A percentile compares a stretch with the other conserved stretches of the same genome.
These are phyloP conservation scores for Cheilosia soror DNA, from an alignment of 2,888 invertebrate genomes.

Conservation along the genomic window DNA sequence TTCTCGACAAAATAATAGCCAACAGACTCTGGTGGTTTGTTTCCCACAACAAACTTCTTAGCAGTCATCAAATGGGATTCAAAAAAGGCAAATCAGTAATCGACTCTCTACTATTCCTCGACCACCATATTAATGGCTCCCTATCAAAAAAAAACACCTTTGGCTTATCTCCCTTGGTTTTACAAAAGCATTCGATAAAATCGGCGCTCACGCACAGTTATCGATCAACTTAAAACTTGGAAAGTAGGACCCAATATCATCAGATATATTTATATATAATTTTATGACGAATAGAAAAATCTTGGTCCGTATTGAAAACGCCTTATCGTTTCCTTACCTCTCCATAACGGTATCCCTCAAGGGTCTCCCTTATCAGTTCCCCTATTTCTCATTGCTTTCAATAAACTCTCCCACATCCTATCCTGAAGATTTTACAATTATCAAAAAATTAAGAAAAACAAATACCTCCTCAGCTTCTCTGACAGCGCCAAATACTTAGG, in stretches of 20 bases:
- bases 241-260: too few species aligned
- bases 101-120: background rate
- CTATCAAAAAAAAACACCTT: slow-evolving; percentile 15
- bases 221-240: too few species aligned
- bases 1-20: slow-evolving; percentile 38
- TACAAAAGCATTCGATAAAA: too few species aligned
- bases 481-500: too few species aligned
- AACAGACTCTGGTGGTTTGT: background rate
- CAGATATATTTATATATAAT: background rate
- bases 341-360: background rate
- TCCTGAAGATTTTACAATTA: slow-evolving; percentile 4
- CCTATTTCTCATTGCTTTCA: slow-evolving; percentile 12
- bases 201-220: too few species aligned
- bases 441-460: slow-evolving; percentile 24
- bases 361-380: background rate
- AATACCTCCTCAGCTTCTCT: too few species aligned
- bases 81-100: too few species aligned
- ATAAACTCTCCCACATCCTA: slow-evolving; percentile 14
- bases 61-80: slow-evolving; percentile 17
- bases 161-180: background rate
- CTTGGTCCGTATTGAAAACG: slow-evolving; percentile 7
- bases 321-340: slow-evolving; percentile 1
- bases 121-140: slow-evolving; percentile 4
- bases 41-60: slow-evolving; percentile 15
- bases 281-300: slow-evolving; percentile 41